phyloP scores from a whole-genome alignment of 2,113 vertebrate species.

The Aspiorhynchus laticeps region DNA sequence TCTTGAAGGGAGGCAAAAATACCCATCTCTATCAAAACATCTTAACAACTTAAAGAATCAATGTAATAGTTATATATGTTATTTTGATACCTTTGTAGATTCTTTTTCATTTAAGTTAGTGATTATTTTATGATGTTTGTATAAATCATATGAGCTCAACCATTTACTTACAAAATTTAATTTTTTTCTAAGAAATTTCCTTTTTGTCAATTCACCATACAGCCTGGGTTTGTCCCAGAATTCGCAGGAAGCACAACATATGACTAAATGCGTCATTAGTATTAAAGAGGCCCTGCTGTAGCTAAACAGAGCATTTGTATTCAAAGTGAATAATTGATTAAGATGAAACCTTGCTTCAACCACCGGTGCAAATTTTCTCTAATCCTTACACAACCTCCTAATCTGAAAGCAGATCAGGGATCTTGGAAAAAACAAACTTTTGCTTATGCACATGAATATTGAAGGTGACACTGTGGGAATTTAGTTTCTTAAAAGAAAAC shows the following conservation, averaged over 20 bases:
- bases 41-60: not conserved
- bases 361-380: not conserved
- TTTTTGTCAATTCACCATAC: slow-evolving; percentile 9
- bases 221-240: not conserved
- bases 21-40: slow-evolving; percentile 14
- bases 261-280: slow-evolving; percentile 32
- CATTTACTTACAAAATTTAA: not conserved
- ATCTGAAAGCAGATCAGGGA: not conserved
- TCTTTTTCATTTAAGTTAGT: not conserved
- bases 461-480: not conserved
- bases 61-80: not conserved
- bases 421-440: not conserved
- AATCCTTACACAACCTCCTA: not conserved
- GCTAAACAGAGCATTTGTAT: slow-evolving; percentile 22
- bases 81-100: not conserved
- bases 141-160: not conserved
- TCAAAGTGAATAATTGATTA: slow-evolving; percentile 28
- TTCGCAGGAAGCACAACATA: not conserved
- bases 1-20: not conserved
- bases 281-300: not conserved
- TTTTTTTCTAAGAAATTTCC: not conserved
- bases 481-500: not conserved
- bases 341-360: slow-evolving; percentile 13
- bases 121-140: not conserved
- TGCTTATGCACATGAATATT: not conserved